Evolutionary conservation across 1,140 invertebrate genomes (phyloP), one percentile per base, ranked within the genome.

Genomic region (Protaetia brevitarsis): DNA sequence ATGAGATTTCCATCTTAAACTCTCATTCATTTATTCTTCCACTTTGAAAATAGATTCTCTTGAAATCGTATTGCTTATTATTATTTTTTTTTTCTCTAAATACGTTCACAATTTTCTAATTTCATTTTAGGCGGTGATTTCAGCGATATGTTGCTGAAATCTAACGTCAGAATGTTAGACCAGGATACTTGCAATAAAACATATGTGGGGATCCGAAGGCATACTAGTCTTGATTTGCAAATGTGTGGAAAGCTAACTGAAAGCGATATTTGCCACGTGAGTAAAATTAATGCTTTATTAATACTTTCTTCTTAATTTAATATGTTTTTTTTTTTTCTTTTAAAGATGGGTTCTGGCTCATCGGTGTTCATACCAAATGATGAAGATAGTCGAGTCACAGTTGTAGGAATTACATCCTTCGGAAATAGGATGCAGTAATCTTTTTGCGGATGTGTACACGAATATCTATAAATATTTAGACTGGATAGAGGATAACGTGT

Each of bases 391-490:
- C n/a, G 41, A 13, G 41, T 19, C 2, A 45, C 13, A 13, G 16
- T 88, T 1, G 73, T 88, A 7, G 87, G 86, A 0, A 79, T 89
- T 13, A 86, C 86, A 1, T 87, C 86, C n/a, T 87, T 86, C 69
- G 86, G 86, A 0, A 79, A 79, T 61, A n/a, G 74, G 74, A 1
- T 88, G 87, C 69, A 85, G 80, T 0, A 73, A 74, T 0, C 76
- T 79, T 6, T 74, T 74, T 13, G 86, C 87, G 0, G 85, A 83
- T 1, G 82, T 90, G 7, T 58, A 58, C n/a, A 58, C 23, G 3
- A 27, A 30, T 16, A 30, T 58, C 2, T 58, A 21, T 6, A 58
- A 27, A 10, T 58, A 28, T 58, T 28, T 58, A 11, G 56, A 58
- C n/a, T 58, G 56, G 56, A 58, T 58, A 58, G 56, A 58, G n/a